Evolutionary conservation across 92 coral and sea anemone genomes (phyloP), one percentile per base, ranked within the genome.

Genomic region (Ricordea florida): DNA sequence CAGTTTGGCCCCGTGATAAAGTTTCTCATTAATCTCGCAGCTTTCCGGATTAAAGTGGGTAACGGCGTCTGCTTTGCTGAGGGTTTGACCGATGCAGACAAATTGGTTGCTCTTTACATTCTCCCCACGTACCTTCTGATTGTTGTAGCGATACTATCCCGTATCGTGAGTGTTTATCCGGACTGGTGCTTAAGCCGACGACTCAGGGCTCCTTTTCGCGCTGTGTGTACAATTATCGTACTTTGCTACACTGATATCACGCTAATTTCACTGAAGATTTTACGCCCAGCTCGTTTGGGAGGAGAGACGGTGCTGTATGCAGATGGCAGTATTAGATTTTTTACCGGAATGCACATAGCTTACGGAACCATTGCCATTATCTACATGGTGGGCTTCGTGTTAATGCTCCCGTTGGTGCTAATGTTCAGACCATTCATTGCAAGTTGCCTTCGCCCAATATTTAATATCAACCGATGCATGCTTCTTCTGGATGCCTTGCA

Each of bases 161-260:
- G 70, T 66, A n/a, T 91, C 1, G 90, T 89, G 36, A 70, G 83
- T 1, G 49, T 34, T 20, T 91, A 72, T 59, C 98, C 93, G 4
- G 46, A 84, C 28, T 91, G 96, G 83, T 74, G 83, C 53, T 91
- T 84, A 40, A 94, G 97, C 67, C 82, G 65, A 41, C 84, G 77
- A n/a, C 85, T 94, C 14, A 69, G 48, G 35, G 86, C 92, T 10
- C 91, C 93, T 2, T 83, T 87, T 78, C 94, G 98, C 24, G 98
- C 97, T 14, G 71, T 91, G 23, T 94, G 98, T 46, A 94, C 97
- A 31, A 58, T 94, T 78, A 66, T 94, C 59, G 98, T 94, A 5
- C 70, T 94, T 25, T 94, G 97, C 45, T 94, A 94, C 51, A 85
- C 98, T 13, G 86, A 93, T 21, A 84, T 94, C 66, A 85, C 92